Conservation (phyloP, 2,888 invertebrate genomes). For the Polietes domitor region DNA sequence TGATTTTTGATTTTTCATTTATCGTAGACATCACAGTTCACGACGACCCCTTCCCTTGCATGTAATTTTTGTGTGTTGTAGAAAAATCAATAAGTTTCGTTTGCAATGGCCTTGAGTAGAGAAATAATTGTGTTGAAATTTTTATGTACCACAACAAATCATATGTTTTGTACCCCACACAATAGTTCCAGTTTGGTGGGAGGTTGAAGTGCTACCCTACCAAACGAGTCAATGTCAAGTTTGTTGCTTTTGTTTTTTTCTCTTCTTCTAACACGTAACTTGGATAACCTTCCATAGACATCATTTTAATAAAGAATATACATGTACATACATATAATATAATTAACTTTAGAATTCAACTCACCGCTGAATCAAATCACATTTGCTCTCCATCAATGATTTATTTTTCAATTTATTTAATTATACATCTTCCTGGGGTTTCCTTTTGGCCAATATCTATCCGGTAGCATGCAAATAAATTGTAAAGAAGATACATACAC, state of each 20-base stretch:
- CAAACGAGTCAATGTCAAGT: conserved; percentile 51
- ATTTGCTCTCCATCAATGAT: too few species aligned
- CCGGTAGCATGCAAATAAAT: too few species aligned
- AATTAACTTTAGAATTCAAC: too few species aligned
- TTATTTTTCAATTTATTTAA: too few species aligned
- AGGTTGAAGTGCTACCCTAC: conserved; percentile 16
- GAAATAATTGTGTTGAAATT: conserved; percentile 51
- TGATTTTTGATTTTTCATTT: conserved; percentile 26
- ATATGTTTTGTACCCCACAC: conserved; percentile 21
- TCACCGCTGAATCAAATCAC: too few species aligned
- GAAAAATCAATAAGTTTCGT: conserved; percentile 56
- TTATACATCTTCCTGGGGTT: too few species aligned
- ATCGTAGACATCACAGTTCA: background rate
- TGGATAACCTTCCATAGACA: too few species aligned
- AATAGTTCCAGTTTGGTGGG: background rate
- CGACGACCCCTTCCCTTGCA: conserved; percentile 1
- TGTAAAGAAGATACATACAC: too few species aligned
- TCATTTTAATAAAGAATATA: too few species aligned
- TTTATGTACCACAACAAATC: conserved; percentile 44
- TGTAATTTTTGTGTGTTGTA: conserved; percentile 5
- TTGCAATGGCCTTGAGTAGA: conserved; percentile 47
- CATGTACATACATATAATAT: too few species aligned
- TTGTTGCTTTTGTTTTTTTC: background rate
- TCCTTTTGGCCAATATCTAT: too few species aligned
- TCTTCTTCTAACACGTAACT: background rate